Evolutionary conservation across 1,140 invertebrate genomes (phyloP).

Genomic region (Melitaea cinxia): DNA sequence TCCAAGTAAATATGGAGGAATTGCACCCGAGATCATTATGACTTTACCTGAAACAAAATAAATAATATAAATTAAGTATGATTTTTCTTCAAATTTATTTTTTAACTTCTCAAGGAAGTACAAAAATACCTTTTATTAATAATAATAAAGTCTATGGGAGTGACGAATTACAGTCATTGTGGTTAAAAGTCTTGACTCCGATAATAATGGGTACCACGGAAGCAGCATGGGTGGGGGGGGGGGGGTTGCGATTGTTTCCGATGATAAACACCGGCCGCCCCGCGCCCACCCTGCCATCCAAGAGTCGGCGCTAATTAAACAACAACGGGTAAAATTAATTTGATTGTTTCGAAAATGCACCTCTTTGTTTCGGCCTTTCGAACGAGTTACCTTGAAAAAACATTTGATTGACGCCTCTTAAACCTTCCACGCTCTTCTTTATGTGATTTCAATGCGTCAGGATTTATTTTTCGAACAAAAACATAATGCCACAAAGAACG

Average conservation of each 20-base stretch:
- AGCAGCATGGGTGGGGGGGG: slow-evolving; percentile 37
- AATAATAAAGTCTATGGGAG: slow-evolving; percentile 68
- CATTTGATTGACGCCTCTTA: slow-evolving; percentile 55
- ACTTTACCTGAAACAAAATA: slow-evolving; percentile 69
- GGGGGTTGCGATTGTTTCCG: slow-evolving; percentile 71
- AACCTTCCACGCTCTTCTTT: slow-evolving; percentile 37
- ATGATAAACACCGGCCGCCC: slow-evolving; percentile 78
- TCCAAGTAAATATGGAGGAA: background rate
- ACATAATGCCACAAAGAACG: slow-evolving; percentile 48
- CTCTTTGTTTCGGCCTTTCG: slow-evolving; percentile 66
- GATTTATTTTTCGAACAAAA: slow-evolving; percentile 48
- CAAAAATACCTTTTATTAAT: slow-evolving; percentile 71
- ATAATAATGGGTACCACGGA: slow-evolving; percentile 75
- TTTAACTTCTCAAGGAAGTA: slow-evolving; percentile 58
- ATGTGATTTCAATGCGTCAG: slow-evolving; percentile 49
- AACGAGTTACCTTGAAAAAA: slow-evolving; percentile 69
- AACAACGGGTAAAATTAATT: slow-evolving; percentile 79
- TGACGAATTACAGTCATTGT: slow-evolving; percentile 78
- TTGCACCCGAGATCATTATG: background rate
- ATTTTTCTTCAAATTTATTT: slow-evolving; percentile 59
- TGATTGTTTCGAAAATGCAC: slow-evolving; percentile 76
- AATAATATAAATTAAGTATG: slow-evolving; percentile 57
- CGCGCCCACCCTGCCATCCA: slow-evolving; percentile 71
- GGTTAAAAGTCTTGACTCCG: slow-evolving; percentile 74
- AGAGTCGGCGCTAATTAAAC: slow-evolving; percentile 78